A percentile compares a stretch with the other conserved stretches of the same genome.
Conservation (phyloP, 2,888 invertebrate species). For the Sesamia inferens region DNA sequence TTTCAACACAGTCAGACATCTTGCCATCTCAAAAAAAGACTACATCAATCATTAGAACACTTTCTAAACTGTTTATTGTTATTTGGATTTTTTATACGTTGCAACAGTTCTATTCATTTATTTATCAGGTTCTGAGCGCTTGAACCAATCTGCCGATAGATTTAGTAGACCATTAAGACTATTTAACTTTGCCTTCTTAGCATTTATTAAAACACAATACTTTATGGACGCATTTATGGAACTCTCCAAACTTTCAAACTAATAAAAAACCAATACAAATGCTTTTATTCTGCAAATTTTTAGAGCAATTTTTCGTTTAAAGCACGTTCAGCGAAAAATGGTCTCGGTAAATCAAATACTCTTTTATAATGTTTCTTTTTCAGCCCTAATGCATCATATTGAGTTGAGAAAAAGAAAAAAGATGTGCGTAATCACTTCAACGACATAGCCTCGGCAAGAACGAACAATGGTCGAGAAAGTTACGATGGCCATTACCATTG, state of each 20-base stretch:
- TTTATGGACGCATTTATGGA: slow-evolving; percentile 17
- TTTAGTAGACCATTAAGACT: slow-evolving; percentile 37
- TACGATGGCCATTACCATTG: slow-evolving; percentile 66
- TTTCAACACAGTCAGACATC: slow-evolving; percentile 73
- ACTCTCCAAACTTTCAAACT: slow-evolving; percentile 15
- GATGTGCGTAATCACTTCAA: slow-evolving; percentile 72
- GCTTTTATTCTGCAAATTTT: slow-evolving; percentile 19
- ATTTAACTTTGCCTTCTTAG: slow-evolving; percentile 36
- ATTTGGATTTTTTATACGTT: slow-evolving; percentile 59
- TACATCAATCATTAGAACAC: slow-evolving; percentile 83
- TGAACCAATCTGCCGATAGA: slow-evolving; percentile 42
- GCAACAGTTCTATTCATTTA: slow-evolving; percentile 60
- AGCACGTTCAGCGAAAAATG: slow-evolving; percentile 31
- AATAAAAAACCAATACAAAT: slow-evolving; percentile 15
- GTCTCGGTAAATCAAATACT: slow-evolving; percentile 49
- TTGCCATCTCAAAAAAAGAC: slow-evolving; percentile 76
- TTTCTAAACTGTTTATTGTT: slow-evolving; percentile 84
- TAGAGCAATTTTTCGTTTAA: slow-evolving; percentile 12
- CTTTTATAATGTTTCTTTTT: slow-evolving; percentile 52
- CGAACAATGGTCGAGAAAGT: slow-evolving; percentile 77
- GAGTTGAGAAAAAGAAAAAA: slow-evolving; percentile 66
- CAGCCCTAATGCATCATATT: slow-evolving; percentile 60
- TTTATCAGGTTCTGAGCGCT: slow-evolving; percentile 29
- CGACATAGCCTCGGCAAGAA: slow-evolving; percentile 67
- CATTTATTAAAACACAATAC: slow-evolving; percentile 21